Conservation (phyloP, 2,888 invertebrate species). For the Pimpla rufipes region DNA sequence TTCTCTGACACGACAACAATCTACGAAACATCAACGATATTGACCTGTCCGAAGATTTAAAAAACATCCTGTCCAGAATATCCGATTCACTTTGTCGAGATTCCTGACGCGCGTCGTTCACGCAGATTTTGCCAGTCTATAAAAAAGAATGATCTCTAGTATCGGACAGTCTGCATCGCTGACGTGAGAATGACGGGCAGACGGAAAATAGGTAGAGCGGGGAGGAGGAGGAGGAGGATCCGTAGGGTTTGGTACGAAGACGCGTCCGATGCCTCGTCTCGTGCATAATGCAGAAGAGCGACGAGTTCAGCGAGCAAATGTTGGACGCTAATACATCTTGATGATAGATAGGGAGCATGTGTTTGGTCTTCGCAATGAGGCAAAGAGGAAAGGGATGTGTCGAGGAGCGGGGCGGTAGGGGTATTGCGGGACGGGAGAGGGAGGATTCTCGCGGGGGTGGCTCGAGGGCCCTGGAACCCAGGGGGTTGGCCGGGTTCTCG, state of each 20-base stretch:
- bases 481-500: conserved; percentile 66
- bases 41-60: not conserved
- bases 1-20: too few species aligned
- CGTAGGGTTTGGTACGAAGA: conserved; percentile 41
- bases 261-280: conserved; percentile 67
- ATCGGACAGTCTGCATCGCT: conserved; percentile 20
- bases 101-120: not conserved
- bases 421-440: conserved; percentile 59
- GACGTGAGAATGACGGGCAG: conserved; percentile 43
- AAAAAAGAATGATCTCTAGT: conserved; percentile 30
- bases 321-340: conserved; percentile 85
- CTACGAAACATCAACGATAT: not conserved
- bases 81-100: not conserved
- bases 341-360: conserved; percentile 85
- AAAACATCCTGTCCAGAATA: not conserved
- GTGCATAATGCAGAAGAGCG: conserved; percentile 84
- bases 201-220: conserved; percentile 6
- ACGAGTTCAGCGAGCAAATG: conserved; percentile 83
- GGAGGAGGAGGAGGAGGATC: conserved; percentile 41
- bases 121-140: not conserved
- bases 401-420: conserved; percentile 66
- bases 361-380: conserved; percentile 84
- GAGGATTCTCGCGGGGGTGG: conserved; percentile 77
- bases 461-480: conserved; percentile 55
- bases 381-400: conserved; percentile 76